Conservation (phyloP, 2,888 invertebrate species). For the Caradrina clavipalpis region DNA sequence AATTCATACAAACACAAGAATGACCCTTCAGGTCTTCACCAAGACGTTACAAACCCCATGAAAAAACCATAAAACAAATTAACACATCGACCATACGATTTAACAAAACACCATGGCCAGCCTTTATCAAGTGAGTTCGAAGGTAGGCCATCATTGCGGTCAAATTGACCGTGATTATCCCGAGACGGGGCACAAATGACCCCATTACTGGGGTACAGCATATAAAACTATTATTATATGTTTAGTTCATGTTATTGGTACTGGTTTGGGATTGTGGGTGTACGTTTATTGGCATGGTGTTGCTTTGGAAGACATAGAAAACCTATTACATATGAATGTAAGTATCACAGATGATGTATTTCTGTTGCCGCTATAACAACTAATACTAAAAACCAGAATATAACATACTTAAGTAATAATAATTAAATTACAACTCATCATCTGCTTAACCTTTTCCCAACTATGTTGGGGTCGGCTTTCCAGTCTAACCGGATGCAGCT, state of each 20-base stretch:
- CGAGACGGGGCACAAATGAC: conserved; percentile 47
- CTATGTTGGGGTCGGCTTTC: too few relatives aligned
- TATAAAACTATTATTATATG: conserved; percentile 55
- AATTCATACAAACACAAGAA: background rate
- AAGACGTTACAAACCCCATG: background rate
- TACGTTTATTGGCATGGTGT: conserved; percentile 3
- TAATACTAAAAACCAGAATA: too few relatives aligned
- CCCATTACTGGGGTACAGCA: conserved; percentile 40
- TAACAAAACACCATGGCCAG: conserved; percentile 25
- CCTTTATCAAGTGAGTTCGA: conserved; percentile 35
- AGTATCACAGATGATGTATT: too few relatives aligned
- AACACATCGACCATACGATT: conserved; percentile 29
- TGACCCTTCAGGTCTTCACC: background rate
- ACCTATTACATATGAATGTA: too few relatives aligned
- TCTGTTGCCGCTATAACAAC: too few relatives aligned
- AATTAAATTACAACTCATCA: too few relatives aligned
- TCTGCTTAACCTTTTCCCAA: too few relatives aligned
- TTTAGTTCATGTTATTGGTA: conserved; percentile 27
- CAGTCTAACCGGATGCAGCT: too few relatives aligned
- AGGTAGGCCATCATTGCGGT: conserved; percentile 47
- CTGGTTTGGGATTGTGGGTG: conserved; percentile 3
- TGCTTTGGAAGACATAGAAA: too few relatives aligned
- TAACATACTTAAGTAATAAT: too few relatives aligned
- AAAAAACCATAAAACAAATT: background rate
- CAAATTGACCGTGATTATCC: conserved; percentile 58